phyloP scores from a whole-genome alignment of 2,797 vertebrate species.

The Pseudocheirus occidentalis region DNA sequence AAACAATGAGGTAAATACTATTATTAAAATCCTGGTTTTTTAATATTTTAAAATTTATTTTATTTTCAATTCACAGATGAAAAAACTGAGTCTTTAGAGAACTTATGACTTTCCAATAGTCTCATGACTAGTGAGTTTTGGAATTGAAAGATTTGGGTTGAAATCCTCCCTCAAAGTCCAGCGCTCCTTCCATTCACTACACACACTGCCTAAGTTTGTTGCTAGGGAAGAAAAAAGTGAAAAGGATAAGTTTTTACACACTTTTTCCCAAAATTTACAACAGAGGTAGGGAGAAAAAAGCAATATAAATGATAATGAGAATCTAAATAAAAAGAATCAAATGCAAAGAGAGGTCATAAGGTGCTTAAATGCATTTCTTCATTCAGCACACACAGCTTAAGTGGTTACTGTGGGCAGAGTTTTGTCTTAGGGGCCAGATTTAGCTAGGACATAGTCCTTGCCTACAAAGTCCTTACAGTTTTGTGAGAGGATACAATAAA shows the following conservation, averaged over 20 bases:
- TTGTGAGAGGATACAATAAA: neutral
- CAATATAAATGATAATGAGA: neutral
- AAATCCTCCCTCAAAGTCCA: neutral
- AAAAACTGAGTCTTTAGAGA: neutral
- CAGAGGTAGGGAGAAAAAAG: neutral
- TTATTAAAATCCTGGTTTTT: neutral
- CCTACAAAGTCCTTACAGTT: neutral
- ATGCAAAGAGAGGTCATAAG: neutral
- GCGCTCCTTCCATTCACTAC: neutral
- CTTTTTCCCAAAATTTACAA: neutral
- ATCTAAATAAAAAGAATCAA: neutral
- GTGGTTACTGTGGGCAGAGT: neutral
- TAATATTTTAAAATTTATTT: neutral
- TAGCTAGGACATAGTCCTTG: neutral
- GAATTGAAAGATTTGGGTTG: neutral
- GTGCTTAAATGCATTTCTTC: neutral
- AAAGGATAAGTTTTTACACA: neutral
- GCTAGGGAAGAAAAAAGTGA: neutral
- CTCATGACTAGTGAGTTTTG: neutral
- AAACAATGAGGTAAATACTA: neutral
- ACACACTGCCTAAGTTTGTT: neutral
- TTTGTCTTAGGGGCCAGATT: neutral
- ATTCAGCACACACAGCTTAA: neutral
- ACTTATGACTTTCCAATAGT: neutral
- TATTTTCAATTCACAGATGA: neutral